These are phyloP conservation scores for Scolopax rusticola DNA, from an alignment of 2,797 vertebrate species.

Conservation along the genomic window DNA sequence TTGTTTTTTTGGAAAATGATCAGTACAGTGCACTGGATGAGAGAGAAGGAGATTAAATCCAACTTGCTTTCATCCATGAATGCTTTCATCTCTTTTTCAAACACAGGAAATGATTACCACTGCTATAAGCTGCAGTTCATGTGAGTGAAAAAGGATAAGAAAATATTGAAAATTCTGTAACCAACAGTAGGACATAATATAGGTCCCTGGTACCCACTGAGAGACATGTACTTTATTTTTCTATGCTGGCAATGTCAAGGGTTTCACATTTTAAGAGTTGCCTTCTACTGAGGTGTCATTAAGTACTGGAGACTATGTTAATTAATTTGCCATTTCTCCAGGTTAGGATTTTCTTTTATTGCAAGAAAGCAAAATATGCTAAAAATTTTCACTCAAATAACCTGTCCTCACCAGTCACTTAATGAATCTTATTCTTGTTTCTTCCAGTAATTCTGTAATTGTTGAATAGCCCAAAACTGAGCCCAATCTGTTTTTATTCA, in stretches of 20 bases:
- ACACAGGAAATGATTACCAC: slow-evolving; percentile 94
- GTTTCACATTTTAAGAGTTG: slow-evolving; percentile 75
- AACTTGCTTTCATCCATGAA: slow-evolving; percentile 96
- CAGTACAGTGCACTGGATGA: slow-evolving; percentile 87
- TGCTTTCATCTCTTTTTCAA: slow-evolving; percentile 95
- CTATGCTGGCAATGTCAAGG: slow-evolving; percentile 74
- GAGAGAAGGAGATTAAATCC: slow-evolving; percentile 92
- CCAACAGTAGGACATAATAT: slow-evolving; percentile 83
- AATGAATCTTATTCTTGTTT: neutral
- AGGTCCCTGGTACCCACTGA: slow-evolving; percentile 80
- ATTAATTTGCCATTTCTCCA: slow-evolving; percentile 56
- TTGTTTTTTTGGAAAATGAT: slow-evolving; percentile 88
- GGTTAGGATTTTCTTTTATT: slow-evolving; percentile 49
- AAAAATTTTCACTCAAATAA: neutral
- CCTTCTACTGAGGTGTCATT: slow-evolving; percentile 62
- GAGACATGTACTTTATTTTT: slow-evolving; percentile 80
- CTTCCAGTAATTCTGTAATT: neutral
- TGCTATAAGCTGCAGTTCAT: slow-evolving; percentile 87
- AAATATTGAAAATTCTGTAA: slow-evolving; percentile 88
- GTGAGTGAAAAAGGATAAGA: slow-evolving; percentile 86
- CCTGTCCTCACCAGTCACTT: neutral
- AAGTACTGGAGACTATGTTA: slow-evolving; percentile 55
- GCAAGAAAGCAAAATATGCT: slow-evolving; percentile 27
- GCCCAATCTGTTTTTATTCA: neutral
- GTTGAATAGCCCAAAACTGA: neutral